Evolutionary conservation across 2,888 invertebrate species (phyloP).

Genomic region (Parelbella ahira): DNA sequence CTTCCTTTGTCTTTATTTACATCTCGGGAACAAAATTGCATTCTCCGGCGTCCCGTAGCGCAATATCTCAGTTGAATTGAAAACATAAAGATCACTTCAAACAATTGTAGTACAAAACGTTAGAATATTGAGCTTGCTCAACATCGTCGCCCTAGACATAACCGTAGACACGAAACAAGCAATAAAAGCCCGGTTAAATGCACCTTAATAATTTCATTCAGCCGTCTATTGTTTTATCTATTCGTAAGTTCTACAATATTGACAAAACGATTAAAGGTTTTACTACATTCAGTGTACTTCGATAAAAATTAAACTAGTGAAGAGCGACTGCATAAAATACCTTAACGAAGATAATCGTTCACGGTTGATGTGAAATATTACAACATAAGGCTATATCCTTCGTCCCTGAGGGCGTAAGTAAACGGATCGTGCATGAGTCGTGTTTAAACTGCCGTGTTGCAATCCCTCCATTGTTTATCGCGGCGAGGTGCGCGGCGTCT

Average conservation of each 20-base stretch:
- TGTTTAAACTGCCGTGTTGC: slow-evolving; percentile 44
- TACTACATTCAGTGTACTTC: too few relatives aligned
- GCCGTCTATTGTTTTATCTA: too few relatives aligned
- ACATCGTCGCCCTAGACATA: too few relatives aligned
- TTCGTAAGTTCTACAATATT: too few relatives aligned
- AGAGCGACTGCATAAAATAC: too few relatives aligned
- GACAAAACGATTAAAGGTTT: too few relatives aligned
- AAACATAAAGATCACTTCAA: slow-evolving; percentile 8
- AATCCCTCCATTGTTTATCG: slow-evolving; percentile 59
- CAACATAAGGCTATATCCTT: slow-evolving; percentile 32
- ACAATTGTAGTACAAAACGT: slow-evolving; percentile 5
- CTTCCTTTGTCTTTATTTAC: slow-evolving; percentile 24
- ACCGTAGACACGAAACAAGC: too few relatives aligned
- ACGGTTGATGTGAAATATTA: slow-evolving; percentile 5
- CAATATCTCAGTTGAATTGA: slow-evolving; percentile 19
- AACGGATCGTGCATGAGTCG: slow-evolving; percentile 49
- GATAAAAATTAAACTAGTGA: too few relatives aligned
- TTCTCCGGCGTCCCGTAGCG: slow-evolving; percentile 13
- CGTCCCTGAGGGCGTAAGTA: slow-evolving; percentile 51
- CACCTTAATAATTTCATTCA: too few relatives aligned
- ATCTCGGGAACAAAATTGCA: slow-evolving; percentile 22
- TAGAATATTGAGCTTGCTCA: slow-evolving; percentile 5
- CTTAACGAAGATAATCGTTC: too few relatives aligned
- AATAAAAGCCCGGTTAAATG: too few relatives aligned
- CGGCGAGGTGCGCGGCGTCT: slow-evolving; percentile 29